Percentiles rank a stretch among this genome's conserved stretches.
Evolutionary conservation across 2,888 invertebrate species (phyloP).

Genomic region (Netelia inedita): DNA sequence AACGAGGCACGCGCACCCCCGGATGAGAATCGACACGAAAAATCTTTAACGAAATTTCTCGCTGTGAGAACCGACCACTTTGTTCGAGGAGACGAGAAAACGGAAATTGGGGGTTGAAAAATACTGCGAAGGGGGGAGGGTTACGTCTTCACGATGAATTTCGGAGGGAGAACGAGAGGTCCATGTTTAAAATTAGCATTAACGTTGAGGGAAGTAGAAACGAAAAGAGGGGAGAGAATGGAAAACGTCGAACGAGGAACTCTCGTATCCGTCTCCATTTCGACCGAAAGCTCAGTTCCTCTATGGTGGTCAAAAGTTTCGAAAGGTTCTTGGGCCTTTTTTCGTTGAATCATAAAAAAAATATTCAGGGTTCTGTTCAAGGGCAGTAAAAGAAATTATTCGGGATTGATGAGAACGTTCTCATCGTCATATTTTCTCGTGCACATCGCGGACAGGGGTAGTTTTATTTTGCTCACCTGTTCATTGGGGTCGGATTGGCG

Average conservation of each 20-base stretch:
- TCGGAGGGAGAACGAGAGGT: constrained; percentile 47
- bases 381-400: background rate
- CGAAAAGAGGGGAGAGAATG: constrained; percentile 39
- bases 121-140: background rate
- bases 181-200: constrained; percentile 82
- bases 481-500: constrained; percentile 87
- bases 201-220: constrained; percentile 75
- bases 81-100: no score
- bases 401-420: background rate
- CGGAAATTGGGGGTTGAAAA: no score
- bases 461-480: constrained; percentile 85
- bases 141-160: constrained; percentile 12
- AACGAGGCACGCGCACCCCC: background rate
- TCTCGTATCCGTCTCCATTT: background rate
- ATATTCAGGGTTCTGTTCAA: background rate
- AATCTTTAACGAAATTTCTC: no score
- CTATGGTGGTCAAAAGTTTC: background rate
- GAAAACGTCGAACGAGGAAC: background rate
- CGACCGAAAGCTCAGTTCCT: background rate
- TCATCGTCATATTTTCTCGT: background rate
- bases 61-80: no score
- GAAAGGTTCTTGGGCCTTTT: background rate
- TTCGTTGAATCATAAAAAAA: background rate
- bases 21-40: background rate
- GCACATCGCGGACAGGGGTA: background rate